Evolutionary conservation across 2,113 vertebrate species (phyloP).

Genomic region (Plotosus lineatus): DNA sequence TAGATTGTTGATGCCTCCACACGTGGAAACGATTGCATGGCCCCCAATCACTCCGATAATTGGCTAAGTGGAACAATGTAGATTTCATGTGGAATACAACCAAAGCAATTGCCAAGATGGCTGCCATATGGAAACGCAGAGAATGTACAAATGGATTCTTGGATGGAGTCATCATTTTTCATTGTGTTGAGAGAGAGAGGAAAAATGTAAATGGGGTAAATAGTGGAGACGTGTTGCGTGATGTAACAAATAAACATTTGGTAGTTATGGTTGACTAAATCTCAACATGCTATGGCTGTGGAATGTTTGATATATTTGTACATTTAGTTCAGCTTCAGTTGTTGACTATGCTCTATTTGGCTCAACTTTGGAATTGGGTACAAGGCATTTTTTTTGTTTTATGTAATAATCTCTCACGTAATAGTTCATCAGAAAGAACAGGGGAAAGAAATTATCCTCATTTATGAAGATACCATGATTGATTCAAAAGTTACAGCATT

Average conservation of each 20-base stretch:
- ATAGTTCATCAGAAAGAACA: no score
- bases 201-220: neutral
- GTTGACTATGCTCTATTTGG: neutral
- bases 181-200: conserved; percentile 1
- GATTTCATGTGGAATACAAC: conserved; percentile 31
- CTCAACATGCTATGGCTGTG: neutral
- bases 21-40: conserved; percentile 38
- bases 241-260: conserved; percentile 17
- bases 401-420: no score
- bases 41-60: conserved; percentile 34
- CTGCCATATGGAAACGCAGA: conserved; percentile 31
- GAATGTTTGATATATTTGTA: neutral
- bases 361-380: no score
- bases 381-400: no score
- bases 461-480: no score
- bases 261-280: neutral
- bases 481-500: no score
- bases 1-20: conserved; percentile 28
- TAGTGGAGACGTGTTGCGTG: neutral
- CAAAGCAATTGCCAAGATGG: conserved; percentile 22
- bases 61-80: conserved; percentile 28
- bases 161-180: conserved; percentile 13
- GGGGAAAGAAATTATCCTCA: no score
- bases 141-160: neutral
- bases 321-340: neutral